Conservation (phyloP, 2,113 vertebrate species). For the Camelus bactrianus region DNA sequence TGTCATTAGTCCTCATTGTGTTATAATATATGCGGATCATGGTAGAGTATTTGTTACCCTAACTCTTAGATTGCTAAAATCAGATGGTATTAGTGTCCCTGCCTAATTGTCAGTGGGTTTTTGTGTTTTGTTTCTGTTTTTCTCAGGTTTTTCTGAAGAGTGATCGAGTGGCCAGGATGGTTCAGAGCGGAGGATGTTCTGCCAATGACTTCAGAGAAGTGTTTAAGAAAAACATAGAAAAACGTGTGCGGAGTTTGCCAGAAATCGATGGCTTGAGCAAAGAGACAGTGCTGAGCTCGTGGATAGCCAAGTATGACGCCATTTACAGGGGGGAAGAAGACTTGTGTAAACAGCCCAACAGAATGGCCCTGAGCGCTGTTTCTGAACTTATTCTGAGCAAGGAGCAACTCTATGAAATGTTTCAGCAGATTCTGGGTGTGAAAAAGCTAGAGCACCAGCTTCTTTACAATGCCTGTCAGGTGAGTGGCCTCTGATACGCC, state of each 20-base stretch:
- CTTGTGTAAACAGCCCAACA: constrained; percentile 90
- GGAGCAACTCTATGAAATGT: constrained; percentile 99
- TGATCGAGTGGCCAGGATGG: constrained; percentile 97
- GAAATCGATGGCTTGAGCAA: constrained; percentile 99
- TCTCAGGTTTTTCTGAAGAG: constrained; percentile 97
- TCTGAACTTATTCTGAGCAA: constrained; percentile 99
- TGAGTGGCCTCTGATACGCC: constrained; percentile 80
- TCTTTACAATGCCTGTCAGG: constrained; percentile 98
- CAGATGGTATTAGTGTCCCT: neutral
- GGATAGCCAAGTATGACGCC: constrained; percentile 97
- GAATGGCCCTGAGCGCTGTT: constrained; percentile 93
- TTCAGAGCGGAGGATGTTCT: constrained; percentile 96
- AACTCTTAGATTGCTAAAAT: neutral
- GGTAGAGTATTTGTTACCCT: neutral
- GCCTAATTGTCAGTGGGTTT: neutral
- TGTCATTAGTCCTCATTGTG: neutral
- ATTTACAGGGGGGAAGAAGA: constrained; percentile 97
- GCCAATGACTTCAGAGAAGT: constrained; percentile 97
- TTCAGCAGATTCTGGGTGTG: constrained; percentile 97
- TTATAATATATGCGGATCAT: neutral
- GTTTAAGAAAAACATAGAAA: constrained; percentile 99
- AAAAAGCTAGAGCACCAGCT: constrained; percentile 98
- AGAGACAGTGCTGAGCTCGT: constrained; percentile 98
- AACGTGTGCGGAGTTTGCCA: constrained; percentile 95
- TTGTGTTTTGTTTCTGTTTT: constrained; percentile 18